Base-by-base conservation (phyloP, 2,113 vertebrate species). In the Trogon melanurus region DNA sequence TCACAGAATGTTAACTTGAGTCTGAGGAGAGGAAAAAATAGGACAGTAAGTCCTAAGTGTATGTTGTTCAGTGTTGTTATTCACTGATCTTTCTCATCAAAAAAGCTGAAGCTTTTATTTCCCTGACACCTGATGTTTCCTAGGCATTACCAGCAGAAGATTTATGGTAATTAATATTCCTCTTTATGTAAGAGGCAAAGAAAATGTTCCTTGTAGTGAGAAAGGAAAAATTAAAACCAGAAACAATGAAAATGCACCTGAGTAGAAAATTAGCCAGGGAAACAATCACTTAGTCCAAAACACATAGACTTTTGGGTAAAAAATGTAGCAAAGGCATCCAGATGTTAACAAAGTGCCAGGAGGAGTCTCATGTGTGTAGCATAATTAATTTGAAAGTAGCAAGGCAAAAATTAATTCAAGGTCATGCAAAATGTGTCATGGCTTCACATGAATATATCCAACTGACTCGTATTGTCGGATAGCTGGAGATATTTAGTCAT, bases 271-370 rank as follows among this genome's bases (percentile, higher is more conserved):
- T 76, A 57, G 11, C 7, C 12, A 74, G 29, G 17, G 32, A 91
- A 89, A 83, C 58, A 89, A 85, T 79, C n/a, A 70, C 27, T 71
- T 65, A 41, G 64, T 91, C 27, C 34, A 86, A 84, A 71, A 32
- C 9, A 44, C 36, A 21, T 38, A 80, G 65, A 53, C 13, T 86
- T 85, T 11, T 19, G 51, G 38, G 15, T 79, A 32, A 91, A 90
- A 91, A 51, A 44, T 9, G 21, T 36, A 93, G 82, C 17, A 73
- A 93, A 30, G 32, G 11, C 25, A 78, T 80, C 91, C 93, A 95
- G 95, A 94, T 94, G 88, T 92, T 95, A 84, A 44, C 23, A 45
- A 85, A 91, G 32, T 5, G 32, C 93, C 92, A 60, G 85, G 65
- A 96, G 84, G 75, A 67, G 7, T 83, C 56, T 96, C 30, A 23